Base-by-base conservation (phyloP, 2,888 invertebrate genomes). In the Drosophila paranaensis region DNA sequence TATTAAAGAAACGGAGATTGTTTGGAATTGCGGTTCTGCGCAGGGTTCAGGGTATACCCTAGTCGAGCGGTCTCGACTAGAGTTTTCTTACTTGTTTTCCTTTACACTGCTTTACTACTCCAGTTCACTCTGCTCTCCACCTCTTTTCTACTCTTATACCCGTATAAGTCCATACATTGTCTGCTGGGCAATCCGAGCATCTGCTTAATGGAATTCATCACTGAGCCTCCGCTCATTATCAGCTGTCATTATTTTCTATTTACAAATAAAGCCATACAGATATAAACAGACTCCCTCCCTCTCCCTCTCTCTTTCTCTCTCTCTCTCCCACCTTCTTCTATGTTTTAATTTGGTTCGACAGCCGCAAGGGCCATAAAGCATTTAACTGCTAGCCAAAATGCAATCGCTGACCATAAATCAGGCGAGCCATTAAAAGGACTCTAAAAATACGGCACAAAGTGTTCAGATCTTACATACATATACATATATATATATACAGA, bases 401-500 rank as follows among this genome's bases (percentile, higher is more conserved):
- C 86, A 86, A 82, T 83, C 83, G 81, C 65, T 65, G 74, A 40
- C 77, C 81, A 82, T 82, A 82, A 82, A 82, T 82, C 82, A 83
- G 78, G 35, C 1, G 70, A 46, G 56, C 81, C 71, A 82, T 86
- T 80, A 80, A 82, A 80, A 37, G 61, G 66, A 48, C 55, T 67
- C 76, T 71, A 67, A 79, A 77, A 75, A 71, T 79, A 75, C 61
- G 37, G 43, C 53, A 16, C 9, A 58, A 63, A 60, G 53, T 67
- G 58, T 11, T 50, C 50, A 35, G 50, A 50, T 50, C 13, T 25
- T 5, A 37, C 0, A 37, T 6, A 14, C 20, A 11, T 10, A 25
- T 9, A 16, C 0, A 20, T 11, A 8, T 33, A 6, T 43, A n/a
- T 9, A n/a, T 25, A n/a, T 30, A 6, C 1, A 8, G 30, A 8